Evolutionary conservation across 2,888 invertebrate species (phyloP), one percentile per base, ranked within the genome.

Genomic region (Steromphala cineraria): DNA sequence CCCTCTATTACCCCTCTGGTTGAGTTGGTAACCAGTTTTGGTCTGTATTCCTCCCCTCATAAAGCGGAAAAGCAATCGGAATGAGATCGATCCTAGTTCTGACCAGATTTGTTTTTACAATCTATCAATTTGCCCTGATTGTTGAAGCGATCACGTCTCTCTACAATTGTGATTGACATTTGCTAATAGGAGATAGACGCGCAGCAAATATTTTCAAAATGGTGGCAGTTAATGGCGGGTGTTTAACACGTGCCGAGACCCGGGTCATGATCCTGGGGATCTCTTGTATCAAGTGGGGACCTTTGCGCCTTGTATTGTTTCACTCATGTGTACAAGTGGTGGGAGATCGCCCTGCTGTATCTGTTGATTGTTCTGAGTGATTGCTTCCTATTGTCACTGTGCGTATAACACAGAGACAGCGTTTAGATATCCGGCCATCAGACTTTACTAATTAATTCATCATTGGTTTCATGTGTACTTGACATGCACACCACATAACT

Each of bases 121-220:
- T 78, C 67, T 62, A 78, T 78, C 78, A 78, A 78, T 78, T 78
- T 78, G 52, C 46, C 67, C 67, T 46, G 62, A 78, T 78, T 78
- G 78, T 78, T 78, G 62, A 62, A 78, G 52, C 67, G 46, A 67
- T 31, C 62, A 62, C 78, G 67, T 67, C 78, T 40, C 40, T 24
- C 46, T 46, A 67, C 78, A 53, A 40, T 28, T 67, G 78, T 78
- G 78, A 78, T 78, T 78, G 78, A 78, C 78, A 78, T 62, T 21
- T 53, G 52, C 46, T 78, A 78, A 78, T 78, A 52, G 78, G 28
- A 21, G 67, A 62, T 67, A 15, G 78, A 46, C 62, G 40, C 28
- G n/a, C 62, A 24, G 52, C 67, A 78, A 78, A 78, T 67, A 78
- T 67, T 46, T 78, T 53, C 67, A 52, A 53, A 55, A 53, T 55